These are phyloP conservation scores for Brachymystax lenok DNA, from an alignment of 2,797 vertebrate species.

Conservation along the genomic window DNA sequence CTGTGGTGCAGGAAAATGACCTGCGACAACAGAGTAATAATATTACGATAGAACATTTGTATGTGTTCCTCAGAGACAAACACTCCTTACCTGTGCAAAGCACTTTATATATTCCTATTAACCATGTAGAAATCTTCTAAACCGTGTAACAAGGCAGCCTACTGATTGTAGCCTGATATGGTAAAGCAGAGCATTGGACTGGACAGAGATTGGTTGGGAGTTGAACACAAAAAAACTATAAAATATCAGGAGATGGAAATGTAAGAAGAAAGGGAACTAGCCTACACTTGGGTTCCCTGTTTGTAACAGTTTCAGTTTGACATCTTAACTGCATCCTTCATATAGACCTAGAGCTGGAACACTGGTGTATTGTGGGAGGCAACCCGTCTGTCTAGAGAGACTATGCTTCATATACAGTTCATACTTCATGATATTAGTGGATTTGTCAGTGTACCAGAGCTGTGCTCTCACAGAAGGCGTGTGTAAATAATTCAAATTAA, in stretches of 20 bases:
- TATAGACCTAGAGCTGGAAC: too few relatives aligned
- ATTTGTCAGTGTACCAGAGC: too few relatives aligned
- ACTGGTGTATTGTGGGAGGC: too few relatives aligned
- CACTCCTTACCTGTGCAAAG: conserved; percentile 11
- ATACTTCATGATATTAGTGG: too few relatives aligned
- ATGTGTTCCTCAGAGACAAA: conserved; percentile 1
- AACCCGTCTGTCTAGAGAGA: too few relatives aligned
- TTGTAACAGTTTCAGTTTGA: neutral
- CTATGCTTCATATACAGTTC: too few relatives aligned
- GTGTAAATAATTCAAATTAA: too few relatives aligned
- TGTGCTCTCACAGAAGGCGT: too few relatives aligned
- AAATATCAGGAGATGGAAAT: conserved; percentile 32
- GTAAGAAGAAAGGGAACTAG: neutral
- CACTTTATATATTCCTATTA: conserved; percentile 64
- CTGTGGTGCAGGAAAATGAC: too few relatives aligned
- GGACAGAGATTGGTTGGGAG: conserved; percentile 25
- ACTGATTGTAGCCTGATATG: conserved; percentile 50
- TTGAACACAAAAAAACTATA: conserved; percentile 40
- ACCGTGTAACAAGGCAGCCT: conserved; percentile 46
- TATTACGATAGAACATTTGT: too few relatives aligned
- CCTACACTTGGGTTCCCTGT: neutral
- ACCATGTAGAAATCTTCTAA: conserved; percentile 60
- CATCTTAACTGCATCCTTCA: too few relatives aligned
- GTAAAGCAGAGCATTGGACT: conserved; percentile 46
- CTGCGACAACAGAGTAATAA: too few relatives aligned